Conservation (phyloP, 2,113 vertebrate species). For the Cavia porcellus region DNA sequence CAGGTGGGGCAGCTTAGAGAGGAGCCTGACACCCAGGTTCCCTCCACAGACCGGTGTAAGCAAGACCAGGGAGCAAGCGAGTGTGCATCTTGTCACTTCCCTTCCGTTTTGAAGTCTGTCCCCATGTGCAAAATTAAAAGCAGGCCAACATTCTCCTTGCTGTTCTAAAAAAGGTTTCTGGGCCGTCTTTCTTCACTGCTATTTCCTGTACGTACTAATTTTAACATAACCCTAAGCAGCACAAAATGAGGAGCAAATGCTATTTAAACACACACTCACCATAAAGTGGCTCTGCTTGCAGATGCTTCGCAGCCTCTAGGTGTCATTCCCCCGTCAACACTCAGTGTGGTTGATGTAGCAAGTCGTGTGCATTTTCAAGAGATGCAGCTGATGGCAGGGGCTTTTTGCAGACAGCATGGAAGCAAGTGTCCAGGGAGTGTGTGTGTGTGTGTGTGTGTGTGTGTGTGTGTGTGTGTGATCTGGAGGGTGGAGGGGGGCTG, state of each 20-base stretch:
- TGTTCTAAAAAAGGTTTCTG: slow-evolving; percentile 62
- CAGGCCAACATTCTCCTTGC: slow-evolving; percentile 4
- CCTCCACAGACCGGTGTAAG: neutral
- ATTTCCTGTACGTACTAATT: slow-evolving; percentile 70
- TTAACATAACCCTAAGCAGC: slow-evolving; percentile 64
- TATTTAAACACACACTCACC: slow-evolving; percentile 4
- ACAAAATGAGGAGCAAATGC: slow-evolving; percentile 51
- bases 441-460: neutral
- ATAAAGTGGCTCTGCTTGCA: neutral
- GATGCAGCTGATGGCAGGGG: too few species aligned
- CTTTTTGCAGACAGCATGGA: neutral
- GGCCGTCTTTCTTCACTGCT: slow-evolving; percentile 47
- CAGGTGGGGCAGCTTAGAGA: neutral
- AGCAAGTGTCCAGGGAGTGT: neutral
- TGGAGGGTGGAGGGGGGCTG: neutral
- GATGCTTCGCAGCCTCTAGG: fast-evolving
- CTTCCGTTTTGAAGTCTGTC: neutral
- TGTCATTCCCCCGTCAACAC: neutral
- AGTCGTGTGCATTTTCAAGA: neutral
- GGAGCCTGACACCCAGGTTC: fast-evolving
- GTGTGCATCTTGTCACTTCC: neutral
- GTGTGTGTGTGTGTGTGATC: neutral
- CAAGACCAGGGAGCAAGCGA: neutral
- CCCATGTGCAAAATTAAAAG: neutral
- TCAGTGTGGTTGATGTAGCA: neutral